These are phyloP conservation scores for Gymnogyps californianus DNA, from an alignment of 2,113 vertebrate species.

Conservation along the genomic window DNA sequence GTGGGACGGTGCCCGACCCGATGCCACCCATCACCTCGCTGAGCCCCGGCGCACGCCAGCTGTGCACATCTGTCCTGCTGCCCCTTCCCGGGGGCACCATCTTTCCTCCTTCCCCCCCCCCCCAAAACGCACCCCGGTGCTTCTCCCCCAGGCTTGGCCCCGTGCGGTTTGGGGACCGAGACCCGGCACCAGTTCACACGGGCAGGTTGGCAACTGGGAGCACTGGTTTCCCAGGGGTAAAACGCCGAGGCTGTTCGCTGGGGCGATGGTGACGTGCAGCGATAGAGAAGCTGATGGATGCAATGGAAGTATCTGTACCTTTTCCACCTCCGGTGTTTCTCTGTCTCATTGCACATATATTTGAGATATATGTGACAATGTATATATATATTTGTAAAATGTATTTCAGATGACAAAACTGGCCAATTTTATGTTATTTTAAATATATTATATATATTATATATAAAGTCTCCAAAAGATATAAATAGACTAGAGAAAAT, in stretches of 20 bases:
- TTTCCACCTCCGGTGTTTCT: slow-evolving; percentile 51
- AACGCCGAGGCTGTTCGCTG: neutral
- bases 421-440: slow-evolving; percentile 76
- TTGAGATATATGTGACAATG: slow-evolving; percentile 65
- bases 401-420: slow-evolving; percentile 74
- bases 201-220: slow-evolving; percentile 12
- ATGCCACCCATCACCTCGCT: neutral
- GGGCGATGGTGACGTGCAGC: neutral
- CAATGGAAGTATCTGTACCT: slow-evolving; percentile 26
- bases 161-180: accelerated
- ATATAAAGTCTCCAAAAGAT: slow-evolving; percentile 68
- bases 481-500: slow-evolving; percentile 68
- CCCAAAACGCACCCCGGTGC: neutral
- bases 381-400: slow-evolving; percentile 70
- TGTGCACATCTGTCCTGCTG: neutral
- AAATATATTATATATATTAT: slow-evolving; percentile 69
- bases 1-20: neutral
- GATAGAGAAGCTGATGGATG: slow-evolving; percentile 7
- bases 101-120: neutral
- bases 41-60: neutral
- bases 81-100: neutral
- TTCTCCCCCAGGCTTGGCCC: neutral
- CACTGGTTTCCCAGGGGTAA: slow-evolving; percentile 1
- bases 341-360: slow-evolving; percentile 60
- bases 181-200: neutral